phyloP scores from a whole-genome alignment of 2,888 invertebrate genomes.

The Brenthis ino region DNA sequence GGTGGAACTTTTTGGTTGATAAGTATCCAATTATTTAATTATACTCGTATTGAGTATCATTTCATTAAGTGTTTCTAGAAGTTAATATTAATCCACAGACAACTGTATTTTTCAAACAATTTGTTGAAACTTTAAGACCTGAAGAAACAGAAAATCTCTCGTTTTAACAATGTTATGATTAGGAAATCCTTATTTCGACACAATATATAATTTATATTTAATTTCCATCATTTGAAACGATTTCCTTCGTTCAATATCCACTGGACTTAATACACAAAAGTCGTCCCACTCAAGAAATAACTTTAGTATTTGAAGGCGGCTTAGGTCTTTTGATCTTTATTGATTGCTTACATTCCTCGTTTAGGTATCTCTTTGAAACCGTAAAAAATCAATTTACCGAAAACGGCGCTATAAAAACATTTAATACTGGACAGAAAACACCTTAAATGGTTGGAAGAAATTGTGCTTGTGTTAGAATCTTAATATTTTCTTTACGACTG shows the following conservation, averaged over 20 bases:
- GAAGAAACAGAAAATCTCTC: too few species aligned
- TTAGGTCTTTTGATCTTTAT: slow-evolving; percentile 36
- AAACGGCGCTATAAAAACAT: slow-evolving; percentile 29
- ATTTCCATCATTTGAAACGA: background rate
- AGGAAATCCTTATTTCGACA: too few species aligned
- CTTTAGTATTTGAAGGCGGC: slow-evolving; percentile 21
- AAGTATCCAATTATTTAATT: too few species aligned
- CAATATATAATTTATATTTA: background rate
- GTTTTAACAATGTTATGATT: too few species aligned
- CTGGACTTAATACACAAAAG: background rate
- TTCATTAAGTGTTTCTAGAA: too few species aligned
- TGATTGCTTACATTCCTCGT: slow-evolving; percentile 35
- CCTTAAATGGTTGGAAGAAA: slow-evolving; percentile 18
- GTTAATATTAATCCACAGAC: too few species aligned
- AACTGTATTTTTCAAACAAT: too few species aligned
- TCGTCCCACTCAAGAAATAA: slow-evolving; percentile 5
- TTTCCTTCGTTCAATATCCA: background rate
- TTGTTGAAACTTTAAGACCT: too few species aligned
- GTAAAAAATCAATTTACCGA: slow-evolving; percentile 35
- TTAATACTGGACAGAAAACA: slow-evolving; percentile 27
- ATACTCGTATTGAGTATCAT: too few species aligned
- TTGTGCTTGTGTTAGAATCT: slow-evolving; percentile 21
- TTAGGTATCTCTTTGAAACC: slow-evolving; percentile 36
- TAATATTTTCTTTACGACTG: slow-evolving; percentile 7
- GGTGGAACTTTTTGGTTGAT: too few species aligned